Evolutionary conservation across 2,797 vertebrate genomes (phyloP), one percentile per base, ranked within the genome.

Genomic region (Onychomys arenicola): DNA sequence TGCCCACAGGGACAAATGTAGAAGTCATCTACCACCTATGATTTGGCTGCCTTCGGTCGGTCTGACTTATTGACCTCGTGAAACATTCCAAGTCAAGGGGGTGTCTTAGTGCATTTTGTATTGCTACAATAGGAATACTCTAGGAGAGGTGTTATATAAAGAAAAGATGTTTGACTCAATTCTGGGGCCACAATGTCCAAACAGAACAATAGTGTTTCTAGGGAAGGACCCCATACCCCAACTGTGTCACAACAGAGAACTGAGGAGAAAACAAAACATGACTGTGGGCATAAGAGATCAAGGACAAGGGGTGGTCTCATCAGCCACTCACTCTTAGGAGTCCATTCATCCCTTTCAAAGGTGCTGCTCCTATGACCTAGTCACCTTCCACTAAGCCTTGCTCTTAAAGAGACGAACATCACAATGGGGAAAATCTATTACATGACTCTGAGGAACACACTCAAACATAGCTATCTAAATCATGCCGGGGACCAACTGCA

Each of bases 1-100:
- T 5, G 12, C 11, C 65, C 2, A 4, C 1, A 0, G 49, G 61
- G 5, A 29, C 9, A 59, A n/a, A 2, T 23, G 9, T 9, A 23
- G n/a, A 67, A 23, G 5, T 49, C 34, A 87, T 59, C n/a, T 0
- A 0, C 13, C 11, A 0, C 5, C 80, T 84, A 16, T 6, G 32
- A 9, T 71, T 63, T 88, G 85, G 37, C 19, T 29, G 13, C 40
- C 23, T 5, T 49, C 16, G 13, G 32, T 65, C 80, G 34, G 27
- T 32, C 85, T 57, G 67, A 9, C 61, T 61, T 76, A 25, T 14
- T 82, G 6, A 25, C 7, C 25, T 14, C 93, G 25, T 43, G 9
- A 29, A 69, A 43, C 1, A 3, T 9, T 43, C n/a, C n/a, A 49
- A 5, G 23, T 9, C 71, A 12, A 63, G 8, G 1, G 37, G 2